These are phyloP conservation scores for Willowsia nigromaculata DNA, from an alignment of 2,888 invertebrate species.

Conservation along the genomic window DNA sequence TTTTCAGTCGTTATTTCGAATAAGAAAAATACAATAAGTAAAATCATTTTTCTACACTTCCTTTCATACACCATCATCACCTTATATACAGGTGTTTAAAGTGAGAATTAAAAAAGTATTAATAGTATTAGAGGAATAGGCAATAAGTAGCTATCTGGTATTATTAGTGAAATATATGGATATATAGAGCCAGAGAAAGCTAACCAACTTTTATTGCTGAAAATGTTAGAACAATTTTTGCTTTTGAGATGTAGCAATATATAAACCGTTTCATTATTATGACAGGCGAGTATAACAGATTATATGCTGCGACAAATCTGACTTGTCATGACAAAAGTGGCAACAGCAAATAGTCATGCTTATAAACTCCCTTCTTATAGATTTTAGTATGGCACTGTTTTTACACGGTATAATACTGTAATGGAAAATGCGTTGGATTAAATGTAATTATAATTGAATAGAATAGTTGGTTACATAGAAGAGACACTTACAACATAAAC, in stretches of 20 bases:
- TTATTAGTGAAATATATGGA: background rate
- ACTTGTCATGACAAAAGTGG: background rate
- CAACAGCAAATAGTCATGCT: background rate
- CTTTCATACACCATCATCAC: too few relatives aligned
- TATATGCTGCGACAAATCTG: background rate
- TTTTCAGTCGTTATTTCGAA: background rate
- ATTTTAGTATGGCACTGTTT: constrained; percentile 58
- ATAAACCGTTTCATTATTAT: background rate
- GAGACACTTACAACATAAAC: background rate
- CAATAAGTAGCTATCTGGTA: background rate
- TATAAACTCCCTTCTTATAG: background rate
- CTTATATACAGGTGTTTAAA: background rate
- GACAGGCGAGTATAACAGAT: background rate
- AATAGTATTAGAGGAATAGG: background rate
- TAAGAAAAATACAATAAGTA: background rate
- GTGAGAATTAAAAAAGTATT: background rate
- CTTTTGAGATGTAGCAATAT: background rate
- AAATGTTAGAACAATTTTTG: background rate
- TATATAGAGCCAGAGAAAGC: too few relatives aligned
- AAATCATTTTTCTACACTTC: too few relatives aligned
- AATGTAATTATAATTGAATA: background rate
- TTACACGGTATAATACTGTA: constrained; percentile 72
- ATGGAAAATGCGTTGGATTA: constrained; percentile 54
- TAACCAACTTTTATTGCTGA: background rate
- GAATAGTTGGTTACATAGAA: background rate